Percentiles rank a stretch among this genome's conserved stretches.
These are phyloP conservation scores for Apostichopus japonicus DNA, from an alignment of 35 echinoderm and acorn worm species.

Conservation along the genomic window DNA sequence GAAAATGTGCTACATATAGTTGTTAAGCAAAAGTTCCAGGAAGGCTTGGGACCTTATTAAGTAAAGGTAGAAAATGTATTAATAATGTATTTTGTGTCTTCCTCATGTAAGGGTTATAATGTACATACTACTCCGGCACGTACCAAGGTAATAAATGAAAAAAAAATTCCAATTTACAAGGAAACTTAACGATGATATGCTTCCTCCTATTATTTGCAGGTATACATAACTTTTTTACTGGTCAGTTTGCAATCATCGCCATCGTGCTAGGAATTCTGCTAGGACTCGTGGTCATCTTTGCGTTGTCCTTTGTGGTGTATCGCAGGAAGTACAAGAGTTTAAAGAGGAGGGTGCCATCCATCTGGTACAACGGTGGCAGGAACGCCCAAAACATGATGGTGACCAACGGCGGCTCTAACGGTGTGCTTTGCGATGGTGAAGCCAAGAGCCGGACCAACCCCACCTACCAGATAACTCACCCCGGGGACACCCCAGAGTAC, in stretches of 20 bases:
- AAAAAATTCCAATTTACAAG: no score
- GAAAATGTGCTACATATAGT: no score
- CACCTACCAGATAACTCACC: constrained; percentile 94
- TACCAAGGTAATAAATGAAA: no score
- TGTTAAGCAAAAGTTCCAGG: no score
- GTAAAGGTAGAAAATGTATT: no score
- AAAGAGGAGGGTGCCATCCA: constrained; percentile 76
- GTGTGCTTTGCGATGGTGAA: constrained; percentile 24
- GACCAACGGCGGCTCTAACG: constrained; percentile 11
- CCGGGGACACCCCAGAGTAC: constrained; percentile 90
- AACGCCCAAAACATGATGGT: constrained; percentile 35
- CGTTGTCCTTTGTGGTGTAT: constrained; percentile 80
- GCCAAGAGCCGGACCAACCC: constrained; percentile 81
- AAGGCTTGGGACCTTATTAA: no score
- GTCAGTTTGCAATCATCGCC: constrained; percentile 44
- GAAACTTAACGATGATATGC: no score
- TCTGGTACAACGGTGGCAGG: constrained; percentile 66
- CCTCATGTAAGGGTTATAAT: no score
- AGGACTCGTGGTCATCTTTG: constrained; percentile 69
- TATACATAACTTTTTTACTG: not conserved
- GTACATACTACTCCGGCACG: no score
- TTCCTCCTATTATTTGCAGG: not conserved
- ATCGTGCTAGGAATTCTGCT: constrained; percentile 74
- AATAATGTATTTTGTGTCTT: no score
- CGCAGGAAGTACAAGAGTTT: constrained; percentile 94